Percentiles rank a stretch among this genome's conserved stretches.
phyloP scores from a whole-genome alignment of 2,113 vertebrate genomes.

The Diadophis punctatus region DNA sequence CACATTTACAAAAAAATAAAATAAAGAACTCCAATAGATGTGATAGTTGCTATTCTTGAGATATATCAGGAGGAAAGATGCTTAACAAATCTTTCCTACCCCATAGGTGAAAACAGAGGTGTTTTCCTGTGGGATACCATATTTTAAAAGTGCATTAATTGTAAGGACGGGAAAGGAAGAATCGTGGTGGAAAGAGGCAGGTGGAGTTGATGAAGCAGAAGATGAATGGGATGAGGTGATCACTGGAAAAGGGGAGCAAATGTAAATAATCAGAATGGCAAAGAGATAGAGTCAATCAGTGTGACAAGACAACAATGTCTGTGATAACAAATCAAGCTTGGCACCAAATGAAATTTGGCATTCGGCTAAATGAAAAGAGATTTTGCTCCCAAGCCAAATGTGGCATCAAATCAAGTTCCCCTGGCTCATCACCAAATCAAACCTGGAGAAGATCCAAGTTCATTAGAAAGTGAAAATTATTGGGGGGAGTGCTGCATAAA shows the following conservation, averaged over 20 bases:
- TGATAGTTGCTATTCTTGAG: neutral
- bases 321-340: neutral
- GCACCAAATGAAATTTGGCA: neutral
- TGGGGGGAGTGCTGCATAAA: neutral
- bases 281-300: neutral
- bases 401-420: neutral
- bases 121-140: neutral
- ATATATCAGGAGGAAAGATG: constrained; percentile 38
- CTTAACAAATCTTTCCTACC: constrained; percentile 21
- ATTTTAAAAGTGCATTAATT: constrained; percentile 18
- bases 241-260: neutral
- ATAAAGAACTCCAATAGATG: neutral
- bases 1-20: neutral
- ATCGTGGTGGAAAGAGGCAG: neutral
- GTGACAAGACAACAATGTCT: neutral
- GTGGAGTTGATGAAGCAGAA: neutral
- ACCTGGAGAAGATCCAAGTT: neutral
- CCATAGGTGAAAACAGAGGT: constrained; percentile 22
- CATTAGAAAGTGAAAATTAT: neutral
- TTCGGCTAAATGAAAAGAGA: neutral
- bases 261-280: neutral
- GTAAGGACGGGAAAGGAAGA: fast-evolving
- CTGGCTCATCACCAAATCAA: neutral
- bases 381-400: neutral
- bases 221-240: neutral